Percentiles rank a stretch among this genome's conserved stretches.
phyloP scores from a whole-genome alignment of 2,888 invertebrate species.

The Lithophane semibrunnea region DNA sequence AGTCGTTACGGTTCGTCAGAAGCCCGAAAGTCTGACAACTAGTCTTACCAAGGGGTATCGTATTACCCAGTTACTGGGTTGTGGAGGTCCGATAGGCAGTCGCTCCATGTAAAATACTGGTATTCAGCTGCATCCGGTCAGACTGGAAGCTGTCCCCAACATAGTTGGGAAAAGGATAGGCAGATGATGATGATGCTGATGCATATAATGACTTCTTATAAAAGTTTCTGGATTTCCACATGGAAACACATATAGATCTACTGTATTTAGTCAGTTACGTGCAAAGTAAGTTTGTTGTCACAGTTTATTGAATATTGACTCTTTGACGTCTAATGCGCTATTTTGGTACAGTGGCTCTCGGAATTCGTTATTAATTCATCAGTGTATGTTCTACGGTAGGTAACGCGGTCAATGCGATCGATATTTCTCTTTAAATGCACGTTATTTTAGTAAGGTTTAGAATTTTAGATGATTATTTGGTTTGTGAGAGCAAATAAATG shows the following conservation, averaged over 20 bases:
- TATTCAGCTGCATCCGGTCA: no score
- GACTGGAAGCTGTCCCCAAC: no score
- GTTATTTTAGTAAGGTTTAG: not conserved
- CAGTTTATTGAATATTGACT: conserved; percentile 7
- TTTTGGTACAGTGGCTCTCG: conserved; percentile 20
- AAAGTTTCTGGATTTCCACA: no score
- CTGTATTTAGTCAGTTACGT: not conserved
- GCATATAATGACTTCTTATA: not conserved
- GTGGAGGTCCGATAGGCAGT: no score
- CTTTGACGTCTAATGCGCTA: conserved; percentile 18
- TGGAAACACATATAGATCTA: not conserved
- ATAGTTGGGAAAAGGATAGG: no score
- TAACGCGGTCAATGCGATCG: conserved; percentile 35
- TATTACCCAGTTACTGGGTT: no score
- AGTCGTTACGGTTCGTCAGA: no score
- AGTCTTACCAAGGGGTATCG: no score
- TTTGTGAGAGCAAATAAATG: not conserved
- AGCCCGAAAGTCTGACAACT: no score
- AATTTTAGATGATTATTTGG: not conserved
- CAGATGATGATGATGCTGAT: no score
- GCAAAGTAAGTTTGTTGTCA: not conserved
- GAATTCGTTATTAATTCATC: conserved; percentile 41
- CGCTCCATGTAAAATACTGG: no score
- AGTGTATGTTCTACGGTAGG: conserved; percentile 7
- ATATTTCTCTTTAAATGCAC: conserved; percentile 15